These are phyloP conservation scores for Ceramica pisi DNA, from an alignment of 2,888 invertebrate species.

Conservation along the genomic window DNA sequence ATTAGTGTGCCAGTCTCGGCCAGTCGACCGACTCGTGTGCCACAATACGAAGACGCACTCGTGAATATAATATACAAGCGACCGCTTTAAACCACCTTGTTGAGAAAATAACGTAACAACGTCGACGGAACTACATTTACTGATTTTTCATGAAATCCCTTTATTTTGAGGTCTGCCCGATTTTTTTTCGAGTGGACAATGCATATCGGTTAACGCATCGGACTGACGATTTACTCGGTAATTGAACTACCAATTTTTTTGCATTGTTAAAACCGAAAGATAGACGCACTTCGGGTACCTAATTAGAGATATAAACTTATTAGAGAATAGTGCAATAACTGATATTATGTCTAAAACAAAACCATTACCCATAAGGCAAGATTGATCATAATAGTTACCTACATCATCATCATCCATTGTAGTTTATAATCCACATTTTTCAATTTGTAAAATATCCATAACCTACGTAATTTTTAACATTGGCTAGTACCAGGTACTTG, in stretches of 20 bases:
- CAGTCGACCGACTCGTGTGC: conserved; percentile 14
- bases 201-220: background rate
- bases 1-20: background rate
- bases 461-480: background rate
- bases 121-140: background rate
- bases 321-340: background rate
- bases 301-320: background rate
- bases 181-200: background rate
- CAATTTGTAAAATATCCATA: background rate
- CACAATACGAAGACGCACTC: conserved; percentile 10
- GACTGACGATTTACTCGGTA: background rate
- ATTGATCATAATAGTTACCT: background rate
- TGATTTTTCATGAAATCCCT: background rate
- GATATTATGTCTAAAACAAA: background rate
- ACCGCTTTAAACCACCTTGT: conserved; percentile 17
- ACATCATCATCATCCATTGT: background rate
- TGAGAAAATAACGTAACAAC: background rate
- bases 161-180: background rate
- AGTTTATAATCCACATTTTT: background rate
- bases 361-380: background rate
- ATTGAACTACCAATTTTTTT: background rate
- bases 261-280: background rate
- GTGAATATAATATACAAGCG: conserved; percentile 55
- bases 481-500: background rate
- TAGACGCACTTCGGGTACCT: background rate